Percentiles rank a stretch among this genome's conserved stretches.
Conservation (phyloP, 2,113 vertebrate species). For the Nyctereutes procyonoides region DNA sequence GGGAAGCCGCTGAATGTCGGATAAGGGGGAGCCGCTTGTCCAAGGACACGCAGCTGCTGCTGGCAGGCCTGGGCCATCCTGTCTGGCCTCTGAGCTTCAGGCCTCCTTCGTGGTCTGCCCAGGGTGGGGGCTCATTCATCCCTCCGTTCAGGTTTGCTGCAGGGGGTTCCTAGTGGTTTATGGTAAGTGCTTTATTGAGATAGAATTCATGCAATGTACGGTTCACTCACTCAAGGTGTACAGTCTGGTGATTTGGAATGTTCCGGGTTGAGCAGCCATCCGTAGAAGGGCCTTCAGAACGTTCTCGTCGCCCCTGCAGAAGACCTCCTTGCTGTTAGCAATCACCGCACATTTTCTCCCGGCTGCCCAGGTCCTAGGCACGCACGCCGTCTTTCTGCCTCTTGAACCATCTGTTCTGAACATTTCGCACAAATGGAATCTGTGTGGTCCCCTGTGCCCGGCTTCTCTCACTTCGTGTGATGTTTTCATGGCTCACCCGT, state of each 20-base stretch:
- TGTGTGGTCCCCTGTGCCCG: fast-evolving
- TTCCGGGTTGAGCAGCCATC: background rate
- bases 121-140: background rate
- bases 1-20: background rate
- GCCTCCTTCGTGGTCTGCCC: background rate
- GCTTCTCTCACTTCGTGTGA: background rate
- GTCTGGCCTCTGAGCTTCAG: background rate
- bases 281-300: background rate
- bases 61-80: too few relatives aligned
- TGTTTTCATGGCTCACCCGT: background rate
- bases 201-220: fast-evolving
- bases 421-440: fast-evolving
- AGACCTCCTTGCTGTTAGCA: fast-evolving
- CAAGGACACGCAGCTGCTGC: background rate
- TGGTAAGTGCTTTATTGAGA: background rate
- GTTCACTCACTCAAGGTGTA: fast-evolving
- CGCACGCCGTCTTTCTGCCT: background rate
- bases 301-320: background rate
- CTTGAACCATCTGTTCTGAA: background rate
- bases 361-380: background rate
- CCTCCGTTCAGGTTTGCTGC: background rate
- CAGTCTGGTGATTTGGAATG: background rate
- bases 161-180: background rate
- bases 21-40: background rate
- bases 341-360: too few relatives aligned